Base-by-base conservation (phyloP, 2,888 invertebrate genomes). In the Selenia dentaria region DNA sequence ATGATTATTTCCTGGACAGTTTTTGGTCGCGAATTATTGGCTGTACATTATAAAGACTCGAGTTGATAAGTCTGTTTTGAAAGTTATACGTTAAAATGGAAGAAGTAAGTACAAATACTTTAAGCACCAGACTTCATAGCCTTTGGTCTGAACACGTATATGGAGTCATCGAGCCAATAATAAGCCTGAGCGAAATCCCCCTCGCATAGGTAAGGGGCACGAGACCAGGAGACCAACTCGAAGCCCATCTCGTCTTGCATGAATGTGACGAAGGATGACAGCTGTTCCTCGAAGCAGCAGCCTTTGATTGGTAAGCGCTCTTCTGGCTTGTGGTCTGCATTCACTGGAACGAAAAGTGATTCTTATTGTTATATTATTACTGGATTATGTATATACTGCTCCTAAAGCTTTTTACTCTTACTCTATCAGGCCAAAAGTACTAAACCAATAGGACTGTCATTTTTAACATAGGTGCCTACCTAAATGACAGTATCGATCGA, bases 171-270 rank as follows among this genome's bases (percentile, higher is more conserved):
- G 34, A 98, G 92, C 94, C 97, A 97, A 84, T 98, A 98, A 86
- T 95, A 97, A 0, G 96, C 95, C 79, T 96, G 97, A 32, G 95
- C 93, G 57, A 98, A 92, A 82, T 99, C 99, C 0, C 99, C 99
- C 84, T 99, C 99, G 83, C 99, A 99, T 25, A 99, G 92, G 79
- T 99, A 99, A 0, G 99, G 99, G 27, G 98, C 94, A 65, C 97
- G 93, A 6, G 97, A 94, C 97, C 98, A 99, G 3, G 94, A 92
- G 32, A 95, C 92, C 26, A 99, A 92, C 43, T 93, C 92, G 78
- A 97, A 96, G 2, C 97, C 97, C 0, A 95, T 95, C 51, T 92
- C 90, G 13, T 94, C 87, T 13, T 78, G 65, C 84, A 86, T 89
- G 63, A 83, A 86, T 14, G 82, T 74, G 34, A 95, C 92, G 63